phyloP scores from a whole-genome alignment of 2,797 vertebrate species.

The Lepus townsendii region DNA sequence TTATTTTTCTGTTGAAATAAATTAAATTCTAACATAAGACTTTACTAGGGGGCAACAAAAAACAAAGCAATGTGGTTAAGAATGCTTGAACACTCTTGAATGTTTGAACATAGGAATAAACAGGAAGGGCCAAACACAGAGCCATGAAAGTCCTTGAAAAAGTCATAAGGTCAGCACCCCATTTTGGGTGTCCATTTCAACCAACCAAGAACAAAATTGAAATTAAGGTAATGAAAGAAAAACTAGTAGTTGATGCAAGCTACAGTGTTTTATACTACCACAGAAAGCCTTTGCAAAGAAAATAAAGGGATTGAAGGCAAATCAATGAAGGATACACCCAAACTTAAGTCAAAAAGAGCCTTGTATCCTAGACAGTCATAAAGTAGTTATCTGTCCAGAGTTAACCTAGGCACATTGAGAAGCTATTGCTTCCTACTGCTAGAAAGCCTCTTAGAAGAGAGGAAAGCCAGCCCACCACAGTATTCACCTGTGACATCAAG shows the following conservation, averaged over 20 bases:
- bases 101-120: background rate
- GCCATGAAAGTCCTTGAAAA: background rate
- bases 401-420: background rate
- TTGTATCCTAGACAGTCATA: background rate
- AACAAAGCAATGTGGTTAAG: background rate
- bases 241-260: background rate
- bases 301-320: background rate
- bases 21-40: background rate
- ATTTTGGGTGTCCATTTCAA: background rate
- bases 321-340: background rate
- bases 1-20: constrained; percentile 21
- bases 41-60: background rate
- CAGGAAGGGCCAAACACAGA: background rate
- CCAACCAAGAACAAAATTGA: background rate
- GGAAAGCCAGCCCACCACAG: background rate
- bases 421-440: background rate
- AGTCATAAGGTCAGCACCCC: background rate
- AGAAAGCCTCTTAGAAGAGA: background rate
- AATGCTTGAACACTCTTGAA: background rate
- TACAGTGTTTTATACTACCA: background rate
- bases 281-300: background rate
- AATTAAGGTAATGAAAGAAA: background rate
- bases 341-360: background rate
- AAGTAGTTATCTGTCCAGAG: background rate
- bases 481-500: background rate